Base-by-base conservation (phyloP, 2,113 vertebrate genomes). In the Halichoeres trimaculatus region DNA sequence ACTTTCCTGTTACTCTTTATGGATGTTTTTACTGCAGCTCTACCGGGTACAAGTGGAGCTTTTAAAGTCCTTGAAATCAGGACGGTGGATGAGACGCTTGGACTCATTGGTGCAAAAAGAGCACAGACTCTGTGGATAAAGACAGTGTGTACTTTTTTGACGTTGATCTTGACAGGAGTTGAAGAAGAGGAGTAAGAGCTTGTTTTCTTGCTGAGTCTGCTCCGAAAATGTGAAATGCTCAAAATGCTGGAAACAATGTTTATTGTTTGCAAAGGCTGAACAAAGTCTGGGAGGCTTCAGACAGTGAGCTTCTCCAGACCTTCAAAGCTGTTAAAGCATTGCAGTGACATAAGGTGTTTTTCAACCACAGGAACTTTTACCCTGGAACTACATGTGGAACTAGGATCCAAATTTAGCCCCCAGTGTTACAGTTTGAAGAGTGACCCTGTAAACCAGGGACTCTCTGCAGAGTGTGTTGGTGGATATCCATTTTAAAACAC, bases 201-300 rank as follows among this genome's bases (percentile, higher is more conserved):
- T 64, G 48, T 17, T 43, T 55, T 52, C 38, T 61, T 34, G 36
- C 30, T 57, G 24, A 24, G 1, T 59, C n/a, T 34, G 66, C 70
- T 78, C 36, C 41, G 34, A 76, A 80, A 89, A 82, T 88, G 85
- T 90, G 77, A 86, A 84, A 78, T 24, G 43, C 56, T 78, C 17
- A 48, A 72, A 67, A 81, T 82, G 88, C 85, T 91, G 89, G 85
- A 88, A 53, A 70, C 56, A 0, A 76, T 75, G 76, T 36, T 10
- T 20, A 7, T 23, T 56, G 50, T 71, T 68, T 62, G 64, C 57
- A 53, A 17, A 34, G 30, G 10, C 8, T 26, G 23, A 7, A 22
- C 38, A 35, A 63, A 69, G 48, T 50, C 40, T 53, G 40, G 41
- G n/a, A n/a, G n/a, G n/a, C n/a, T n/a, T n/a, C 67, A 68, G 40